phyloP scores from a whole-genome alignment of 2,797 vertebrate genomes.

The Octomys mimax region DNA sequence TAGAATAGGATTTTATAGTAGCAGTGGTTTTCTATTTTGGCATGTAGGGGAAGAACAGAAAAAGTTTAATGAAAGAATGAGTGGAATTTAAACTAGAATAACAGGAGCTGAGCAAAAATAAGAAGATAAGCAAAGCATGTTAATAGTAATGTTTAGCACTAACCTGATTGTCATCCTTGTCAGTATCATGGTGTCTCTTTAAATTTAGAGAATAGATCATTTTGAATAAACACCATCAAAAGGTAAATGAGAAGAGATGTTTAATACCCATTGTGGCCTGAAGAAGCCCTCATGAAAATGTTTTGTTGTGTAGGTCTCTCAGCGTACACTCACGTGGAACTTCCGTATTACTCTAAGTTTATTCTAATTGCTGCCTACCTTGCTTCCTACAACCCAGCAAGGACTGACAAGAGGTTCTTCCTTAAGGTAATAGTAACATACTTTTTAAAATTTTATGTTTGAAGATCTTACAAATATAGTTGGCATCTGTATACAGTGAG shows the following conservation, averaged over 20 bases:
- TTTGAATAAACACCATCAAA: neutral
- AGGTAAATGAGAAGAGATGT: neutral
- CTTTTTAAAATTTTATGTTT: constrained; percentile 42
- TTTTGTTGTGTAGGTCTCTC: constrained; percentile 89
- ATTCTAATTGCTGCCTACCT: constrained; percentile 98
- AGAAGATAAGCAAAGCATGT: neutral
- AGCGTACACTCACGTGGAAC: constrained; percentile 96
- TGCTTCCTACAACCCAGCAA: constrained; percentile 97
- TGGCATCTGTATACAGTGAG: neutral
- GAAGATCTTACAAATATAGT: neutral
- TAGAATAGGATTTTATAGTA: constrained; percentile 21
- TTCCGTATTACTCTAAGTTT: constrained; percentile 99
- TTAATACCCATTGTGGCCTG: neutral
- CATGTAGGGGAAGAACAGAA: neutral
- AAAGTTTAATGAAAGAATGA: neutral
- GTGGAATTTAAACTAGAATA: neutral
- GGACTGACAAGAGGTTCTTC: constrained; percentile 98
- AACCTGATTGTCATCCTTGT: too few species aligned
- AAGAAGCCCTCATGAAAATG: neutral
- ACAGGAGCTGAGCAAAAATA: neutral
- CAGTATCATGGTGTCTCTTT: neutral
- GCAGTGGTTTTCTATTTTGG: neutral
- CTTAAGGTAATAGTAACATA: constrained; percentile 92
- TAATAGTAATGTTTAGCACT: neutral
- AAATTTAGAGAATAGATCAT: neutral